These are phyloP conservation scores for Acanthurus tractus DNA, from an alignment of 2,797 vertebrate genomes.

Conservation along the genomic window DNA sequence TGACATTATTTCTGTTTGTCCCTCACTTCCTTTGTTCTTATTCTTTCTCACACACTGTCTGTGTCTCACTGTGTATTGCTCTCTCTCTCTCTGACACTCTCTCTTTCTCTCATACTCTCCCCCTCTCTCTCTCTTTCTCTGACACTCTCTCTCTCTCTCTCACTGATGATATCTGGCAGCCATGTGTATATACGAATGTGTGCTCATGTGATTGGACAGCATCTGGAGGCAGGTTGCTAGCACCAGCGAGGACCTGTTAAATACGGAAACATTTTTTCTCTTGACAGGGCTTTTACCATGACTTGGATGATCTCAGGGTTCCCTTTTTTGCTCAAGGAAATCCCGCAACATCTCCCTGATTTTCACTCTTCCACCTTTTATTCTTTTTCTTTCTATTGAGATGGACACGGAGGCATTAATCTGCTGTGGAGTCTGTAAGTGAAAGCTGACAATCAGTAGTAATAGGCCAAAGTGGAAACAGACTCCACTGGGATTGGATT, in stretches of 20 bases:
- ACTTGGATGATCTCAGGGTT: constrained; percentile 63
- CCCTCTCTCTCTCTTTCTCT: not conserved
- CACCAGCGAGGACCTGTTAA: constrained; percentile 59
- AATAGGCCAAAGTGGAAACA: constrained; percentile 44
- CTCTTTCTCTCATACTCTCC: not conserved
- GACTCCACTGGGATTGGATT: constrained; percentile 23
- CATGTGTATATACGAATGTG: constrained; percentile 50
- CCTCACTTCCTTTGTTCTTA: constrained; percentile 42
- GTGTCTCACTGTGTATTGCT: constrained; percentile 33
- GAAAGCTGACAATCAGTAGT: constrained; percentile 33
- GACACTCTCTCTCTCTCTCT: constrained; percentile 10
- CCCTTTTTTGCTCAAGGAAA: constrained; percentile 50
- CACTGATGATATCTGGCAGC: constrained; percentile 61
- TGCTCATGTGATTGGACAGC: constrained; percentile 61
- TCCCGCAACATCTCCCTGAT: constrained; percentile 22
- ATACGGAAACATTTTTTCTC: constrained; percentile 57
- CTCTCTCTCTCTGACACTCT: not conserved
- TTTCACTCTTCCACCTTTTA: constrained; percentile 17
- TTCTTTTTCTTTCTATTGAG: constrained; percentile 3
- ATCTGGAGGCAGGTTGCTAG: constrained; percentile 72
- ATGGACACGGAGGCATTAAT: constrained; percentile 28
- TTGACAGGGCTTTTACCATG: constrained; percentile 54
- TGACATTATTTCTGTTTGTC: constrained; percentile 52
- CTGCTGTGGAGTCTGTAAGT: constrained; percentile 36
- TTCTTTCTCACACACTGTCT: constrained; percentile 53